Evolutionary conservation across 2,888 invertebrate genomes (phyloP).

Genomic region (Eupithecia abbreviata): DNA sequence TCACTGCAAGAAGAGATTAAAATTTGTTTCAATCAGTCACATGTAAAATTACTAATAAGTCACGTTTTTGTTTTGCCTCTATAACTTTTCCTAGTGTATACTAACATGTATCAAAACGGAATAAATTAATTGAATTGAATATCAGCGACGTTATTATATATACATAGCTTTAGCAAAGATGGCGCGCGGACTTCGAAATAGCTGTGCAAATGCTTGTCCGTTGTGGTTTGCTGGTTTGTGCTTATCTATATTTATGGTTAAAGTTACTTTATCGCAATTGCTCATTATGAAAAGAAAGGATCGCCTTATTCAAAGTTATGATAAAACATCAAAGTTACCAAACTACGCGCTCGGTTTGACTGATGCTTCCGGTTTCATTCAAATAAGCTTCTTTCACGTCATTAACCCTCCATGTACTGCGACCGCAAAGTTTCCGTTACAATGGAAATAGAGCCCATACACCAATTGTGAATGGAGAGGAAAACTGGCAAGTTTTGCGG

Average conservation of each 20-base stretch:
- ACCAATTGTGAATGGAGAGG: background rate
- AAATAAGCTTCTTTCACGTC: constrained; percentile 16
- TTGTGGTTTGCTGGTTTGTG: background rate
- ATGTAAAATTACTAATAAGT: too few relatives aligned
- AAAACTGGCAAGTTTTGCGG: constrained; percentile 3
- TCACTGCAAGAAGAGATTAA: too few relatives aligned
- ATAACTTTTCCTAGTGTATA: too few relatives aligned
- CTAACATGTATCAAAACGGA: too few relatives aligned
- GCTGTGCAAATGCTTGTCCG: background rate
- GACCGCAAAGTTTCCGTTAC: constrained; percentile 16
- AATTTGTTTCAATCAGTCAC: too few relatives aligned
- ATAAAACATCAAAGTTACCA: background rate
- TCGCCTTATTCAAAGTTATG: constrained; percentile 1
- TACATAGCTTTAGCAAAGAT: background rate
- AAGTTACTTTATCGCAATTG: background rate
- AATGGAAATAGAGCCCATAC: constrained; percentile 21
- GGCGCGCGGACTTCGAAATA: background rate
- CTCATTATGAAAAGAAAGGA: background rate
- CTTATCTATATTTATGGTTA: background rate
- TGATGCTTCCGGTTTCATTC: constrained; percentile 5
- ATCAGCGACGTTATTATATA: background rate
- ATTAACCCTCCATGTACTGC: constrained; percentile 21
- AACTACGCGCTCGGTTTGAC: constrained; percentile 9
- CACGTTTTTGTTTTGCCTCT: too few relatives aligned
- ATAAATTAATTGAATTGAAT: background rate